Evolutionary conservation across 2,797 vertebrate genomes (phyloP).

Genomic region (Prunella strophiata): DNA sequence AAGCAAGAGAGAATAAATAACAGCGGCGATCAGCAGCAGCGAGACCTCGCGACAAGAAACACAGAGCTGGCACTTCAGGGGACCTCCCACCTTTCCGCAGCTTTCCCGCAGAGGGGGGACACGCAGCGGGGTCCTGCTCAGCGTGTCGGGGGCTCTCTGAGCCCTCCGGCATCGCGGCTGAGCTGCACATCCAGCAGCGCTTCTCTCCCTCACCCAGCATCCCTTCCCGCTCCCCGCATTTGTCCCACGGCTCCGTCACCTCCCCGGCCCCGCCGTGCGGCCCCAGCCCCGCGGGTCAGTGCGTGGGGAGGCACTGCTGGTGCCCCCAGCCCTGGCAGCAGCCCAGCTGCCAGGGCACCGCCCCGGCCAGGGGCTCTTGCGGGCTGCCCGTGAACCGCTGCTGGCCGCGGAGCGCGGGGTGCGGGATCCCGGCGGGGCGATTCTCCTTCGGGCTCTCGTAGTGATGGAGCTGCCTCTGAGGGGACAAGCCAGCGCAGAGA

Average conservation of each 20-base stretch:
- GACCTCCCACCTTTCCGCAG: background rate
- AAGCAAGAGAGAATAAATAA: slow-evolving; percentile 44
- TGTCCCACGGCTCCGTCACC: background rate
- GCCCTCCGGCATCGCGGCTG: background rate
- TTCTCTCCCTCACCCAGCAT: background rate
- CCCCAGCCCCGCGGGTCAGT: background rate
- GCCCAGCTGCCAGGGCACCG: slow-evolving; percentile 82
- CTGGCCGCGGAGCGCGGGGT: slow-evolving; percentile 66
- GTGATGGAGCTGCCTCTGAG: slow-evolving; percentile 40
- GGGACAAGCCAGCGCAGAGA: slow-evolving; percentile 14
- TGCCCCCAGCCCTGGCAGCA: slow-evolving; percentile 77
- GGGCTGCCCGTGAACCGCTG: slow-evolving; percentile 74
- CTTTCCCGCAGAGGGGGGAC: background rate
- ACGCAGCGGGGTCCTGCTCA: rapidly evolving
- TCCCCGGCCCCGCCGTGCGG: background rate
- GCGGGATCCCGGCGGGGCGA: slow-evolving; percentile 62
- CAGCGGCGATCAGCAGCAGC: background rate
- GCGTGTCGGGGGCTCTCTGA: background rate
- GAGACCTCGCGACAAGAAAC: background rate
- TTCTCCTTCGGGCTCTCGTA: background rate
- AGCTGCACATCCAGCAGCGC: background rate
- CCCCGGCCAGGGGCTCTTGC: slow-evolving; percentile 62
- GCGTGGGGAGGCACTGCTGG: slow-evolving; percentile 76
- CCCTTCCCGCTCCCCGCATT: background rate
- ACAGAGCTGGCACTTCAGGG: background rate